A percentile compares a stretch with the other conserved stretches of the same genome.
Evolutionary conservation across 2,888 invertebrate species (phyloP).

Genomic region (Rhagonycha fulva): DNA sequence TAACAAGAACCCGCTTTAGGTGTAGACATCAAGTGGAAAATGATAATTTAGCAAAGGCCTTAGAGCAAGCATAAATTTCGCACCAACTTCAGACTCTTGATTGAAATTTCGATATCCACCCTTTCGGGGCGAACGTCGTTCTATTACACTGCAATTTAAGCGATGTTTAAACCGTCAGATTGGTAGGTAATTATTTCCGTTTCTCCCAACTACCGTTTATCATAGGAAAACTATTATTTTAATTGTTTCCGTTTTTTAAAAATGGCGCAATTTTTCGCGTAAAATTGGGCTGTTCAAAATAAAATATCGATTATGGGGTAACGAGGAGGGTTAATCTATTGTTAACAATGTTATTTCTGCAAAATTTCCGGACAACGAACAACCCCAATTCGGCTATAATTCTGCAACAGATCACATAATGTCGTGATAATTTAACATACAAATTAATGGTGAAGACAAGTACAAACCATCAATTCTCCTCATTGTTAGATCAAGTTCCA

Average conservation of each 20-base stretch:
- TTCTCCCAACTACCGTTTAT: constrained; percentile 12
- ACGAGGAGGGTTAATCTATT: neutral
- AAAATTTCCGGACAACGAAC: neutral
- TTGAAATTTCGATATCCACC: constrained; percentile 36
- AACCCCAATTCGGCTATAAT: neutral
- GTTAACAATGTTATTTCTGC: neutral
- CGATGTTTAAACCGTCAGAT: constrained; percentile 21
- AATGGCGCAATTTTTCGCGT: neutral
- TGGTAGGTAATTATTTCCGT: constrained; percentile 29
- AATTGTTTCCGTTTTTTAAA: constrained; percentile 25
- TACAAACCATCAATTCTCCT: neutral
- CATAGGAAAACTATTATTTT: constrained; percentile 12
- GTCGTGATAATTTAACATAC: neutral
- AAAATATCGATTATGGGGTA: too few relatives aligned
- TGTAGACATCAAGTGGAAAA: constrained; percentile 19
- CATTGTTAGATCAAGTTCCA: neutral
- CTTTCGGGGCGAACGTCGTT: constrained; percentile 14
- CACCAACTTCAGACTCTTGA: constrained; percentile 12
- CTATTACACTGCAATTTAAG: constrained; percentile 34
- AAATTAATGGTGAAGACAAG: neutral
- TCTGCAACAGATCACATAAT: neutral
- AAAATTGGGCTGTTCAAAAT: too few relatives aligned
- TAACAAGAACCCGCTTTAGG: constrained; percentile 9
- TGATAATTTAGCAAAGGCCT: constrained; percentile 17
- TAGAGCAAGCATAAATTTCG: constrained; percentile 32